phyloP scores from a whole-genome alignment of 2,888 invertebrate species.

The Athalia cordata region DNA sequence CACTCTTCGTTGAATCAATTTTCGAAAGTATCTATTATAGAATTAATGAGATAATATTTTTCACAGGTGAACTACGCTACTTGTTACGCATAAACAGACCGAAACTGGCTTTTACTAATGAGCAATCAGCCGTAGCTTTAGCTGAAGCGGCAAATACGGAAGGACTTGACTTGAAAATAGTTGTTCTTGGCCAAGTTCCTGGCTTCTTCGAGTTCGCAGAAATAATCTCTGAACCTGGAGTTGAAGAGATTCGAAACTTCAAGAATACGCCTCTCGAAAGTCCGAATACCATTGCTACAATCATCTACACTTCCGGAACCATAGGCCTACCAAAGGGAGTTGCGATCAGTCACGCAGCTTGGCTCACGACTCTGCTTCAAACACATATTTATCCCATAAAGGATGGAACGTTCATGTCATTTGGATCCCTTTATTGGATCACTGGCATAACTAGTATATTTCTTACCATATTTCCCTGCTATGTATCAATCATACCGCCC shows the following conservation, averaged over 20 bases:
- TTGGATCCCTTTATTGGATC: conserved; percentile 62
- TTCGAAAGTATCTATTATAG: neutral
- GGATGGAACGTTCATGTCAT: neutral
- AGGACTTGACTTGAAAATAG: conserved; percentile 46
- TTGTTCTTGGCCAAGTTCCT: conserved; percentile 46
- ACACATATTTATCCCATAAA: neutral
- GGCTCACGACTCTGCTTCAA: conserved; percentile 49
- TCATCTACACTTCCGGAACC: conserved; percentile 67
- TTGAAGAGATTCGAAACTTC: conserved; percentile 47
- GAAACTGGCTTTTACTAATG: conserved; percentile 49
- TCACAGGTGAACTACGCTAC: conserved; percentile 37
- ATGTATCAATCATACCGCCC: conserved; percentile 46
- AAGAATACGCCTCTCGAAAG: conserved; percentile 46
- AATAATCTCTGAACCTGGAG: conserved; percentile 2
- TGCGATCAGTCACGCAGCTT: conserved; percentile 56
- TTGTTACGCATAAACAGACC: conserved; percentile 45
- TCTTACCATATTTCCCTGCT: conserved; percentile 31
- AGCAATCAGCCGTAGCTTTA: conserved; percentile 36
- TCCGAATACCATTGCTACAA: conserved; percentile 52
- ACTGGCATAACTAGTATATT: conserved; percentile 58
- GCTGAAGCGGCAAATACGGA: conserved; percentile 42
- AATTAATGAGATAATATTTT: no score
- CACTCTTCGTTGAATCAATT: neutral
- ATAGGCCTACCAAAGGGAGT: conserved; percentile 66
- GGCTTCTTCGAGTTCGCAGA: conserved; percentile 30